A percentile compares a stretch with the other conserved stretches of the same genome.
These are phyloP conservation scores for Beris morrisii DNA, from an alignment of 2,888 invertebrate species.

Conservation along the genomic window DNA sequence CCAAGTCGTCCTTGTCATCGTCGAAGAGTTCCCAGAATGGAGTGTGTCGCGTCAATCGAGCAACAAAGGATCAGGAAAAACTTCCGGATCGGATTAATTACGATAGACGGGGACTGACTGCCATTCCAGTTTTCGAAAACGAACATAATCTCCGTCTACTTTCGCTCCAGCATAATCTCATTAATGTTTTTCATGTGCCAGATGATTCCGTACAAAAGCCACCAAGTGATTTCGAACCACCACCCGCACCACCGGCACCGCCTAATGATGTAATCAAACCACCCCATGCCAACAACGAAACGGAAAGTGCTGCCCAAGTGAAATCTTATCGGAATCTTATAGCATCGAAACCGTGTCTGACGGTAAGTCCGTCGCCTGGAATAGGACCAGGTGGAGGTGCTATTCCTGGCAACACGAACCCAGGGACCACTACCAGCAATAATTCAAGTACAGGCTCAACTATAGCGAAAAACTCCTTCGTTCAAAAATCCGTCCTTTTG, in stretches of 20 bases:
- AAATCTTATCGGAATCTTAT: neutral
- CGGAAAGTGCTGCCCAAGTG: neutral
- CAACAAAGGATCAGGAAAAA: constrained; percentile 76
- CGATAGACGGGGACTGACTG: constrained; percentile 80
- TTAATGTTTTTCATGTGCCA: constrained; percentile 61
- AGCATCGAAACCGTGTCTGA: neutral
- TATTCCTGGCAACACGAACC: neutral
- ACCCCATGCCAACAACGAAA: neutral
- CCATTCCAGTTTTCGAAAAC: constrained; percentile 77
- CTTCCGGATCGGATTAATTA: constrained; percentile 87
- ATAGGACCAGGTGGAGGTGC: constrained; percentile 18
- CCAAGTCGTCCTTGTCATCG: constrained; percentile 42
- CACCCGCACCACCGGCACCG: neutral
- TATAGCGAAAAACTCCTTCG: constrained; percentile 28
- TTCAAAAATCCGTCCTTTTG: constrained; percentile 39
- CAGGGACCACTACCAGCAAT: constrained; percentile 20
- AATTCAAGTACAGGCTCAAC: neutral
- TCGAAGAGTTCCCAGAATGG: constrained; percentile 52
- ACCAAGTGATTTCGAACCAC: neutral
- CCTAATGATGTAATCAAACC: constrained; percentile 6
- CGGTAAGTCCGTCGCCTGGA: constrained; percentile 8
- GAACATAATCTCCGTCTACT: constrained; percentile 79
- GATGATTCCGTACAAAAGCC: constrained; percentile 42
- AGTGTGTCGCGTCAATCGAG: constrained; percentile 66
- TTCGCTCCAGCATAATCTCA: constrained; percentile 90